phyloP scores from a whole-genome alignment of 2,888 invertebrate species.

The Melinaea marsaeus region DNA sequence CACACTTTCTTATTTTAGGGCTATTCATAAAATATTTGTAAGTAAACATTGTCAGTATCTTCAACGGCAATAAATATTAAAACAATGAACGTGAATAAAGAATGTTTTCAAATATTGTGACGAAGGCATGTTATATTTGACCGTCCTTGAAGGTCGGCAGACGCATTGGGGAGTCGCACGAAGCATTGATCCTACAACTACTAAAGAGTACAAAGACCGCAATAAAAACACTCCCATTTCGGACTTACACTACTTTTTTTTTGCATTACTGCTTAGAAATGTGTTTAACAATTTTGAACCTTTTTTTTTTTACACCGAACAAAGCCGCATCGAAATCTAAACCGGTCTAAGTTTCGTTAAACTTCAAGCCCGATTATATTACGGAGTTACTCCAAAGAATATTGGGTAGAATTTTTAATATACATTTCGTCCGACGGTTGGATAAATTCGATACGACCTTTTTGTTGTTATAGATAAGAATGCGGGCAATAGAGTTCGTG shows the following conservation, averaged over 20 bases:
- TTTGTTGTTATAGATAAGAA: constrained; percentile 11
- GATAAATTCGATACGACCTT: constrained; percentile 1
- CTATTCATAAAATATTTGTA: neutral
- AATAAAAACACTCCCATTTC: constrained; percentile 26
- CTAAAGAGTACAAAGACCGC: constrained; percentile 32
- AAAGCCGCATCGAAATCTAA: constrained; percentile 49
- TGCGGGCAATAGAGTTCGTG: constrained; percentile 32
- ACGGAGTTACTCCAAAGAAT: constrained; percentile 31
- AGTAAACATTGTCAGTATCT: neutral
- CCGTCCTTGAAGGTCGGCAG: constrained; percentile 54
- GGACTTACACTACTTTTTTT: constrained; percentile 31
- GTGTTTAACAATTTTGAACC: constrained; percentile 32
- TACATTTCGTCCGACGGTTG: too few relatives aligned
- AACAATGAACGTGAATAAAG: constrained; percentile 14
- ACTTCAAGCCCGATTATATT: constrained; percentile 50
- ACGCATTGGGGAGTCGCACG: constrained; percentile 45
- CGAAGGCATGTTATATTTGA: constrained; percentile 39
- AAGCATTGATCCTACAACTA: constrained; percentile 30
- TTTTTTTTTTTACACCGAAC: constrained; percentile 32
- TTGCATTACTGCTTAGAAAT: constrained; percentile 34
- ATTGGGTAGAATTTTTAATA: neutral
- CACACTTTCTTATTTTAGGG: too few relatives aligned
- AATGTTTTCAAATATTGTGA: constrained; percentile 22
- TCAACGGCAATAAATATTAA: constrained; percentile 7
- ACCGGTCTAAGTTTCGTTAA: constrained; percentile 49